A percentile compares a stretch with the other conserved stretches of the same genome.
Evolutionary conservation across 1,140 invertebrate species (phyloP).

Genomic region (Lepidurus apus): DNA sequence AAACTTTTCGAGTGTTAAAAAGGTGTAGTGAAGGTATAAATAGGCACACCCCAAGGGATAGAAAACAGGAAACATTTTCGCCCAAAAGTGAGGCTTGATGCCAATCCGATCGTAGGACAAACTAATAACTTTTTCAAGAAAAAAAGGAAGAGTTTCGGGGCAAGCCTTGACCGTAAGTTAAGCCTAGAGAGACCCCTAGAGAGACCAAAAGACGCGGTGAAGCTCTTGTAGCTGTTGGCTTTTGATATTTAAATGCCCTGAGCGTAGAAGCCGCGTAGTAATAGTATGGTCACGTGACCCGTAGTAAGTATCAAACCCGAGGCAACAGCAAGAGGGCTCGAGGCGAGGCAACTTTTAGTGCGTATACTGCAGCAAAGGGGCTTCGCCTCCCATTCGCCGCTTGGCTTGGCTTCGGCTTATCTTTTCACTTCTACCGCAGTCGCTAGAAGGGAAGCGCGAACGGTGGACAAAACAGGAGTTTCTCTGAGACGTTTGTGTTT

Average conservation of each 20-base stretch:
- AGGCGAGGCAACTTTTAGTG: neutral
- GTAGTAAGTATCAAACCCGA: constrained; percentile 2
- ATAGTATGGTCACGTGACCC: neutral
- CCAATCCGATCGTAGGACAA: neutral
- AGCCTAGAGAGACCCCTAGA: too few species aligned
- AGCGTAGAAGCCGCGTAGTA: constrained; percentile 2
- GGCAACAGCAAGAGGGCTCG: neutral
- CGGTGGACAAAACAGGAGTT: neutral
- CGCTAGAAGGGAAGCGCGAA: constrained; percentile 7
- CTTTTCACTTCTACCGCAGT: neutral
- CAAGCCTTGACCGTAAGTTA: neutral
- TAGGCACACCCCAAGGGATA: too few species aligned
- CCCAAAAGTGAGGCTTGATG: neutral
- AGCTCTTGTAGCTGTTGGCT: neutral
- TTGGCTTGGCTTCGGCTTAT: constrained; percentile 13
- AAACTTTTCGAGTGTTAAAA: too few species aligned
- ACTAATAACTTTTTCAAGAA: neutral
- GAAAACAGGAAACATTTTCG: neutral
- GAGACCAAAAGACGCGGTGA: neutral
- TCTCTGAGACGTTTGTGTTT: neutral
- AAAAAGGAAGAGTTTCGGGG: neutral
- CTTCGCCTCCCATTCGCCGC: constrained; percentile 3
- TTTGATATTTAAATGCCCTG: constrained; percentile 7
- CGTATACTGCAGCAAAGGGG: neutral
- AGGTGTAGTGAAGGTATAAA: too few species aligned